Percentiles rank a stretch among this genome's conserved stretches.
phyloP scores from a whole-genome alignment of 2,797 vertebrate genomes.

The Onychomys leucogaster region DNA sequence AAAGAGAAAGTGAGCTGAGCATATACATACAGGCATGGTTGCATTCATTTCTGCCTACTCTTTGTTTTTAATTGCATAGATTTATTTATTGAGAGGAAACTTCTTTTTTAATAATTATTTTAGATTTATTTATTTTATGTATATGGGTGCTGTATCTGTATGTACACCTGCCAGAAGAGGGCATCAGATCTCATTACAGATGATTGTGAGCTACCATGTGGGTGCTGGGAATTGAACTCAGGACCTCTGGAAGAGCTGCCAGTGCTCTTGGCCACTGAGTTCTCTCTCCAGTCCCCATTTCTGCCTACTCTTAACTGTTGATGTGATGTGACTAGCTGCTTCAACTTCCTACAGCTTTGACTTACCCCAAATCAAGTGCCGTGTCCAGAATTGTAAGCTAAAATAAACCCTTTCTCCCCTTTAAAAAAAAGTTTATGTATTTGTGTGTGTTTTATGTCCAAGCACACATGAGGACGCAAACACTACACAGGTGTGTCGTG shows the following conservation, averaged over 20 bases:
- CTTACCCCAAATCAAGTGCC: background rate
- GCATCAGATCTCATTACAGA: background rate
- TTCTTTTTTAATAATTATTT: background rate
- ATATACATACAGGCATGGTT: background rate
- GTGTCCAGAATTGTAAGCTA: background rate
- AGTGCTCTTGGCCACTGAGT: background rate
- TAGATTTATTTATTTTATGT: background rate
- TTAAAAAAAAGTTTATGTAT: background rate
- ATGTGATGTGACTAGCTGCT: background rate
- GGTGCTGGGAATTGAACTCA: no score
- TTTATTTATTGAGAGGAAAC: background rate
- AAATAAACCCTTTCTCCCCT: background rate
- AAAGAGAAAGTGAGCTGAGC: background rate
- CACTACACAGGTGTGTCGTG: background rate
- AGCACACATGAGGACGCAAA: background rate
- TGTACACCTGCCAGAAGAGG: background rate
- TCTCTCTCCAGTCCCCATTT: background rate
- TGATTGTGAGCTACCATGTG: background rate
- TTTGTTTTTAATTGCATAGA: background rate
- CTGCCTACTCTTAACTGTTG: background rate
- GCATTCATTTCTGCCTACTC: background rate
- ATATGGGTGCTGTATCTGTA: background rate
- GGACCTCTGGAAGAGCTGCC: no score
- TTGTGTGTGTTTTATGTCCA: background rate
- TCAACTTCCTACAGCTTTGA: background rate